These are phyloP conservation scores for Phrynocephalus guinanensis DNA, from an alignment of 2,797 vertebrate genomes.

Conservation along the genomic window DNA sequence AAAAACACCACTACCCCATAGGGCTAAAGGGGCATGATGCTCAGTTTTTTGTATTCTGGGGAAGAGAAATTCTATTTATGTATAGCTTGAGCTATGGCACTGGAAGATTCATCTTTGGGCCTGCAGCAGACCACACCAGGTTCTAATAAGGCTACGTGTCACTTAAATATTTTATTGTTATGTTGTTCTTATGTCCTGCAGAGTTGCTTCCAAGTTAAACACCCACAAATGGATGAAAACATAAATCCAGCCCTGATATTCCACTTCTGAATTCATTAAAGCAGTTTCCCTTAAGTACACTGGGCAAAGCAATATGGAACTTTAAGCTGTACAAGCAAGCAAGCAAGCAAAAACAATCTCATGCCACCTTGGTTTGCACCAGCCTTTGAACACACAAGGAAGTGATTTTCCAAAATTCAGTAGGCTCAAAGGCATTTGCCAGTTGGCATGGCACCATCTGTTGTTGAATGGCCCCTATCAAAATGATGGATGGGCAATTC, in stretches of 20 bases:
- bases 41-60: background rate
- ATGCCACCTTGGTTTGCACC: background rate
- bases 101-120: background rate
- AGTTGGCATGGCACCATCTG: background rate
- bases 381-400: background rate
- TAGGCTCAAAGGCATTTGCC: constrained; percentile 20
- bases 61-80: background rate
- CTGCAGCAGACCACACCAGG: background rate
- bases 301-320: background rate
- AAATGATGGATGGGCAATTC: constrained; percentile 46
- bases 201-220: no score
- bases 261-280: constrained; percentile 8
- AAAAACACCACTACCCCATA: background rate
- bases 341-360: constrained; percentile 7
- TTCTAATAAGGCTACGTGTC: background rate
- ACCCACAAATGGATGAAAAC: background rate
- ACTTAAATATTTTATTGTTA: background rate
- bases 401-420: background rate
- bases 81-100: background rate
- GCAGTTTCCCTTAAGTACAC: constrained; percentile 9
- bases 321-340: background rate
- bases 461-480: constrained; percentile 17
- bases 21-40: background rate
- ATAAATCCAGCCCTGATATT: background rate
- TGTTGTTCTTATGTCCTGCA: no score